A percentile compares a stretch with the other conserved stretches of the same genome.
These are phyloP conservation scores for Bungarus multicinctus DNA, from an alignment of 2,113 vertebrate genomes.

Conservation along the genomic window DNA sequence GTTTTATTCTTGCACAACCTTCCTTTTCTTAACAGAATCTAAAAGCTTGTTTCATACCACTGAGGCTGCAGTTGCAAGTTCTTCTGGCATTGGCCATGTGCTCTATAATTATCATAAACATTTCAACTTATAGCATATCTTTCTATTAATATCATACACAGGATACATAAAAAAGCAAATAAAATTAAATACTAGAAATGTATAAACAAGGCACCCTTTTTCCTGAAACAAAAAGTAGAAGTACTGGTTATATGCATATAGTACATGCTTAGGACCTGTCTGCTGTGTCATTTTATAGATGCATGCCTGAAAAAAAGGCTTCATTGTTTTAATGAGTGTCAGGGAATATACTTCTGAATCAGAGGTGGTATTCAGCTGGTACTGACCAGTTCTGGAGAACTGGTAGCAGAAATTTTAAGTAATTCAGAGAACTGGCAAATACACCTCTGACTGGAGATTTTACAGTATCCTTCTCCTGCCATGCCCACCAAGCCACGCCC, in stretches of 20 bases:
- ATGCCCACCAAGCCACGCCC: too few relatives aligned
- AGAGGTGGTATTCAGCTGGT: neutral
- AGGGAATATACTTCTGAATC: neutral
- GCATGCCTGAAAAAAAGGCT: neutral
- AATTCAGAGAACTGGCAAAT: too few relatives aligned
- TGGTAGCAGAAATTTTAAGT: too few relatives aligned
- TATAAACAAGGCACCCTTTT: neutral
- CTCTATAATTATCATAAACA: neutral
- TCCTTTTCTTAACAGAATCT: neutral
- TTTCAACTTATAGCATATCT: neutral
- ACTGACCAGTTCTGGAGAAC: too few relatives aligned
- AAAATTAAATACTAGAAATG: neutral
- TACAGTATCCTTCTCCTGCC: too few relatives aligned
- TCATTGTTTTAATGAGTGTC: neutral
- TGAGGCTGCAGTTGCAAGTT: neutral
- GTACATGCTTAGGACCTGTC: neutral
- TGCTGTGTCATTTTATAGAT: neutral
- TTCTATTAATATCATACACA: neutral
- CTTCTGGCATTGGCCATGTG: neutral
- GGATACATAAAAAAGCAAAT: neutral
- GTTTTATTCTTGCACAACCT: too few relatives aligned
- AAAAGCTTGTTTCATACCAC: neutral
- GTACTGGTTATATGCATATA: neutral
- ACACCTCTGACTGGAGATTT: too few relatives aligned
- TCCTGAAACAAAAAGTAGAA: neutral